Conservation (phyloP, 2,113 vertebrate genomes). For the Istiophorus platypterus region DNA sequence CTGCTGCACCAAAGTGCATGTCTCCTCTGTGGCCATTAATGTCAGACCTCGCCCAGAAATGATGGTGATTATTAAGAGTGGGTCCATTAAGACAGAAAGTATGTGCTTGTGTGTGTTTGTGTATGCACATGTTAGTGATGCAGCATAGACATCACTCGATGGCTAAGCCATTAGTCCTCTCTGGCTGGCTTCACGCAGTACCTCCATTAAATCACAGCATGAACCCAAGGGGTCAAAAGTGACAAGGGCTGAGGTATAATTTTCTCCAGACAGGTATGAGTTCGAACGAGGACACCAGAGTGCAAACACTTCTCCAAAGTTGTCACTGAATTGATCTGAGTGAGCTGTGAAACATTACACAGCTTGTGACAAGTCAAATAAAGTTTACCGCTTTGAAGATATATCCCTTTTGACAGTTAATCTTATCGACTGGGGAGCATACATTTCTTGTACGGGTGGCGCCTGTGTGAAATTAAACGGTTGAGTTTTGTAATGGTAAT, state of each 20-base stretch:
- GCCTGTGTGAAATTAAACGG: constrained; percentile 36
- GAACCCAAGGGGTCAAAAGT: constrained; percentile 52
- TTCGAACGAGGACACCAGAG: constrained; percentile 36
- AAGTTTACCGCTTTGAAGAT: constrained; percentile 35
- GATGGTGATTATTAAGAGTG: constrained; percentile 48
- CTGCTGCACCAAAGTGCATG: constrained; percentile 55
- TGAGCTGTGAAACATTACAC: constrained; percentile 38
- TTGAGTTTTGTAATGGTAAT: constrained; percentile 14
- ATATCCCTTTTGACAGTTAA: constrained; percentile 43
- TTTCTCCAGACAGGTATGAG: constrained; percentile 40
- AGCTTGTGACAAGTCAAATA: constrained; percentile 47
- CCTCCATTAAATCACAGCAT: constrained; percentile 63
- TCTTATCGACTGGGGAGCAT: constrained; percentile 32
- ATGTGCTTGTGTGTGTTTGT: constrained; percentile 13
- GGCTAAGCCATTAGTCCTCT: constrained; percentile 29
- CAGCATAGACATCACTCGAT: constrained; percentile 1
- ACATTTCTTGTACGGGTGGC: constrained; percentile 35
- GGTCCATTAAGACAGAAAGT: constrained; percentile 26
- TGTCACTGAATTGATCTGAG: constrained; percentile 35
- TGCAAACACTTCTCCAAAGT: constrained; percentile 33
- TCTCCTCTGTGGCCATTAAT: constrained; percentile 65
- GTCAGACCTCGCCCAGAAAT: constrained; percentile 62
- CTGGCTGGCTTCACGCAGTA: constrained; percentile 9
- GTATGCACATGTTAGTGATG: not conserved
- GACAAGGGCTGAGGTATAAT: constrained; percentile 44